Conservation (phyloP, 2,113 vertebrate species). For the Cyprinus carpio region DNA sequence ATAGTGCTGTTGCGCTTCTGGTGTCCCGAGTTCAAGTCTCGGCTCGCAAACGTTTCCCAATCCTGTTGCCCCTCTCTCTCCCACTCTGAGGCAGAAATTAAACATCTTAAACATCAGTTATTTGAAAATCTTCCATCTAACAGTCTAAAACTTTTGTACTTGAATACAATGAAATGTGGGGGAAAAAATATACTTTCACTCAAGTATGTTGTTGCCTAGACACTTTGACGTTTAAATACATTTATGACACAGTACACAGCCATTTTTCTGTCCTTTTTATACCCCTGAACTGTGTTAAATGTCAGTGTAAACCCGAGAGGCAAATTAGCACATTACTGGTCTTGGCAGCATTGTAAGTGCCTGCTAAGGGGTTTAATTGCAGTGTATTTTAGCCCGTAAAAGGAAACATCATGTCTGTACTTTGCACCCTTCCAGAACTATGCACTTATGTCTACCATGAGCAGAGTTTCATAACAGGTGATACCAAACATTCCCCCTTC, state of each 20-base stretch:
- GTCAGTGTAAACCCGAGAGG: constrained; percentile 18
- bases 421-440: not conserved
- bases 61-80: no score
- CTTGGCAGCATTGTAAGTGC: constrained; percentile 1
- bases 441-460: not conserved
- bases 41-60: no score
- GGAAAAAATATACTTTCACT: not conserved
- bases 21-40: no score
- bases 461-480: not conserved
- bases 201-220: not conserved
- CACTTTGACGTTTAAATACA: not conserved
- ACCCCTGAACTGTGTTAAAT: constrained; percentile 15
- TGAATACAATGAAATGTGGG: not conserved
- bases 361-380: constrained; percentile 15
- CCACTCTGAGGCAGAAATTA: no score
- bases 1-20: no score
- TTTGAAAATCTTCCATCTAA: not conserved
- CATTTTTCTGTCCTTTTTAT: not conserved
- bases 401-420: not conserved
- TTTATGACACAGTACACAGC: not conserved
- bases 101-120: not conserved
- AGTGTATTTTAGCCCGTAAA: constrained; percentile 26
- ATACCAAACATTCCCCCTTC: not conserved
- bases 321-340: constrained; percentile 7
- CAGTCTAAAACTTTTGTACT: not conserved